Conservation (phyloP, 1,140 invertebrate species). For the Telenomus remus region DNA sequence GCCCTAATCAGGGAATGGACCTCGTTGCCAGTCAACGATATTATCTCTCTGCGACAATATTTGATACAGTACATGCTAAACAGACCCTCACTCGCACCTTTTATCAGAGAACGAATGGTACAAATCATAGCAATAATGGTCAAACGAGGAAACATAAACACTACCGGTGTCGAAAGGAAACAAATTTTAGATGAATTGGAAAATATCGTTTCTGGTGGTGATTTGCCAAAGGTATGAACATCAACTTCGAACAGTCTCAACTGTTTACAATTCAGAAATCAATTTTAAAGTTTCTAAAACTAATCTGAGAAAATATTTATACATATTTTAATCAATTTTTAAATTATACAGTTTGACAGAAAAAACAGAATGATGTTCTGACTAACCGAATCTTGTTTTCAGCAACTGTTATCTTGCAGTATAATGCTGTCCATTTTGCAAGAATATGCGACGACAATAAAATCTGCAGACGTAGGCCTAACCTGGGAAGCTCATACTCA, state of each 20-base stretch:
- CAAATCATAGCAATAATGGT: constrained; percentile 91
- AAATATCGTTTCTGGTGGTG: constrained; percentile 80
- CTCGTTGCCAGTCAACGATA: constrained; percentile 80
- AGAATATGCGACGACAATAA: constrained; percentile 90
- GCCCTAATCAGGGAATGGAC: constrained; percentile 84
- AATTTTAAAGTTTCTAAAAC: too few relatives aligned
- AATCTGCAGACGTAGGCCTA: constrained; percentile 89
- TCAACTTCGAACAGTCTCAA: too few relatives aligned
- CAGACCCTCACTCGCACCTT: constrained; percentile 78
- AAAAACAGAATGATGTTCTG: too few relatives aligned
- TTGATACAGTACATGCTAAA: constrained; percentile 85
- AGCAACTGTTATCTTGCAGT: constrained; percentile 86
- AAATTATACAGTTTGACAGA: too few relatives aligned
- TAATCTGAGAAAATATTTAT: too few relatives aligned
- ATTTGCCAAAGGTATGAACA: constrained; percentile 75
- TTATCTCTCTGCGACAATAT: constrained; percentile 85
- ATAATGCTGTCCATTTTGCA: constrained; percentile 88
- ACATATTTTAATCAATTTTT: too few relatives aligned
- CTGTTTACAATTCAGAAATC: too few relatives aligned
- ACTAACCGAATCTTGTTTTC: too few relatives aligned
- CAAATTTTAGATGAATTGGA: constrained; percentile 85
- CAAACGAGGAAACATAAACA: constrained; percentile 86
- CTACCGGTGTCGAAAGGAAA: constrained; percentile 81
- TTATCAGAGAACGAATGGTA: constrained; percentile 81
- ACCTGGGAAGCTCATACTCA: constrained; percentile 91